Percentiles rank a stretch among this genome's conserved stretches.
These are phyloP conservation scores for Adelosebastes latens DNA, from an alignment of 2,797 vertebrate species.

Conservation along the genomic window DNA sequence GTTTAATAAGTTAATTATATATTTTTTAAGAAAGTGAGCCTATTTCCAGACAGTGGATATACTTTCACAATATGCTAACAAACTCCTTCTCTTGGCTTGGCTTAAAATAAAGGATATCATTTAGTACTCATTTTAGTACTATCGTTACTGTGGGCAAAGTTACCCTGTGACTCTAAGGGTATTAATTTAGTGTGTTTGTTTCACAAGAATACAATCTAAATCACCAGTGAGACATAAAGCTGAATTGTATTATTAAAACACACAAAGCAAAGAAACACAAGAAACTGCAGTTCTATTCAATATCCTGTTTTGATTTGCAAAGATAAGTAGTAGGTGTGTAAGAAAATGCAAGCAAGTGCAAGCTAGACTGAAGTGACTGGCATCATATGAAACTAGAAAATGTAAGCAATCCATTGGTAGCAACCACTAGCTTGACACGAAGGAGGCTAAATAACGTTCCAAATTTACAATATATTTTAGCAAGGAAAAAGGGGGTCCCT, in stretches of 20 bases:
- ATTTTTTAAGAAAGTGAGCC: slow-evolving; percentile 19
- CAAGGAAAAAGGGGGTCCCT: fast-evolving
- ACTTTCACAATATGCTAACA: not conserved
- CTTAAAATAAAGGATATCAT: not conserved
- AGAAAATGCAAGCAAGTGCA: too few species aligned
- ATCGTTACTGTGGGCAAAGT: not conserved
- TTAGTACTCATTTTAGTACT: not conserved
- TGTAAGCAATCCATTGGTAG: too few species aligned
- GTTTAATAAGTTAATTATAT: slow-evolving; percentile 43
- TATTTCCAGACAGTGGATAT: slow-evolving; percentile 9
- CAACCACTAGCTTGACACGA: too few species aligned
- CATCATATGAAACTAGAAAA: too few species aligned
- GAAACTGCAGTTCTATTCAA: not conserved
- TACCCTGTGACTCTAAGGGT: not conserved
- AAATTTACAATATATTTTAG: too few species aligned
- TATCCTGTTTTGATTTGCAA: slow-evolving; percentile 14
- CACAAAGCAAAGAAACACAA: not conserved
- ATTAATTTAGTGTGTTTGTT: not conserved
- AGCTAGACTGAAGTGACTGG: too few species aligned
- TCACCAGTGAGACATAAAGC: not conserved
- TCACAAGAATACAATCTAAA: not conserved
- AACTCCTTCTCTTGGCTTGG: not conserved
- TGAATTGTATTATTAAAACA: not conserved
- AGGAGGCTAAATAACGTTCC: too few species aligned
- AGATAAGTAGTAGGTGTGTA: not conserved